These are phyloP conservation scores for Empis livida DNA, from an alignment of 2,888 invertebrate genomes.

Conservation along the genomic window DNA sequence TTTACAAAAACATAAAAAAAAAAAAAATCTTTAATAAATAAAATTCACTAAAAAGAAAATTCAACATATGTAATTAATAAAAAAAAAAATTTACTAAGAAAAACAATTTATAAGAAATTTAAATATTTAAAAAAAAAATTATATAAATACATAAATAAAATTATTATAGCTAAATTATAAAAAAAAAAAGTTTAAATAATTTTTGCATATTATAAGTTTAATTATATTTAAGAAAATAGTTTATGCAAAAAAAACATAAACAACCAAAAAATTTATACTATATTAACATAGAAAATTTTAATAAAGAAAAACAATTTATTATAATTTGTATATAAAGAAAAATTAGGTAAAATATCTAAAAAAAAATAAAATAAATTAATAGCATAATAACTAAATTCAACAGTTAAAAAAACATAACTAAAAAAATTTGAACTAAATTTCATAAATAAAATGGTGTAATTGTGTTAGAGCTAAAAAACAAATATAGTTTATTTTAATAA, in stretches of 20 bases:
- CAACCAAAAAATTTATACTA: background rate
- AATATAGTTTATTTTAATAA: too few relatives aligned
- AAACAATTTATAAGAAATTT: background rate
- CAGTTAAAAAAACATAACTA: too few relatives aligned
- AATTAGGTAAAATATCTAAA: background rate
- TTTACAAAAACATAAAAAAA: background rate
- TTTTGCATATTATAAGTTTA: background rate
- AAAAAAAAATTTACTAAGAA: background rate
- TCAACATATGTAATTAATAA: background rate
- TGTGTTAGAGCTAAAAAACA: too few relatives aligned
- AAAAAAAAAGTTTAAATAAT: background rate
- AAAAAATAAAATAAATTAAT: too few relatives aligned
- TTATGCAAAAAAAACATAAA: background rate
- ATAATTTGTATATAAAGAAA: background rate
- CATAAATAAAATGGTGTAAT: too few relatives aligned
- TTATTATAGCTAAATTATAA: too few relatives aligned
- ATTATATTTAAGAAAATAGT: background rate
- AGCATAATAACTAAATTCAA: too few relatives aligned
- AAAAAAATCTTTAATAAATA: background rate
- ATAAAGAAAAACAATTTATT: too few relatives aligned
- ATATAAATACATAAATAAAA: background rate
- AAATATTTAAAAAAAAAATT: background rate
- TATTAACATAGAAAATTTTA: background rate
- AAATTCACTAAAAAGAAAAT: background rate
- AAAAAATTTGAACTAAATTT: too few relatives aligned